Conservation (phyloP, 2,113 vertebrate species). For the Circaetus gallicus region DNA sequence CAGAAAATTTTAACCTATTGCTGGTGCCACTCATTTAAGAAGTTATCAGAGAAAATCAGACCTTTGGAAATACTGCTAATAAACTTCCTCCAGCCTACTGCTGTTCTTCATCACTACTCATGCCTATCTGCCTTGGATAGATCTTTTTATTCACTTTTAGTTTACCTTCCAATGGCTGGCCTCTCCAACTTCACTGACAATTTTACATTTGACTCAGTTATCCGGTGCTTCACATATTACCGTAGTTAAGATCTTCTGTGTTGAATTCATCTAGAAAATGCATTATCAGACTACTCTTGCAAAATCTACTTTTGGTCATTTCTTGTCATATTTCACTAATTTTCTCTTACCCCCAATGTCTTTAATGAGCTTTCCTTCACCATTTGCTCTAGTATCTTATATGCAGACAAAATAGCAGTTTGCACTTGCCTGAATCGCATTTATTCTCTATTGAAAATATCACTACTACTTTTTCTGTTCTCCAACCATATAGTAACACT, state of each 20-base stretch:
- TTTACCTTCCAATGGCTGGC: not conserved
- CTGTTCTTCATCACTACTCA: not conserved
- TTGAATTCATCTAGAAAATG: not conserved
- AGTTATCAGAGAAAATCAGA: not conserved
- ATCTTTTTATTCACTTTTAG: not conserved
- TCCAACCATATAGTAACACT: not conserved
- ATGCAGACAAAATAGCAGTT: not conserved
- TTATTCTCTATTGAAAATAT: not conserved
- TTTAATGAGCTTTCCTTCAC: not conserved
- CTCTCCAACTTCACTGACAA: not conserved
- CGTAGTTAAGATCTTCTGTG: not conserved
- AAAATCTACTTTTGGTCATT: not conserved
- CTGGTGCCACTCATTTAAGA: not conserved
- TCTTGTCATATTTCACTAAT: not conserved
- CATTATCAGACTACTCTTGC: not conserved
- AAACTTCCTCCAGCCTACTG: not conserved
- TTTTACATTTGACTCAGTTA: not conserved
- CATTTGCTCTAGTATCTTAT: not conserved
- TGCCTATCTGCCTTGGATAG: not conserved
- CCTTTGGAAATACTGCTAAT: not conserved
- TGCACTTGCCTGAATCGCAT: not conserved
- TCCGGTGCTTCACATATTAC: not conserved
- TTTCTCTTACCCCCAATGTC: not conserved
- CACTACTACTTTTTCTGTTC: not conserved
- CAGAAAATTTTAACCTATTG: not conserved